Evolutionary conservation across 1,140 invertebrate species (phyloP).

Genomic region (Anoplophora glabripennis): DNA sequence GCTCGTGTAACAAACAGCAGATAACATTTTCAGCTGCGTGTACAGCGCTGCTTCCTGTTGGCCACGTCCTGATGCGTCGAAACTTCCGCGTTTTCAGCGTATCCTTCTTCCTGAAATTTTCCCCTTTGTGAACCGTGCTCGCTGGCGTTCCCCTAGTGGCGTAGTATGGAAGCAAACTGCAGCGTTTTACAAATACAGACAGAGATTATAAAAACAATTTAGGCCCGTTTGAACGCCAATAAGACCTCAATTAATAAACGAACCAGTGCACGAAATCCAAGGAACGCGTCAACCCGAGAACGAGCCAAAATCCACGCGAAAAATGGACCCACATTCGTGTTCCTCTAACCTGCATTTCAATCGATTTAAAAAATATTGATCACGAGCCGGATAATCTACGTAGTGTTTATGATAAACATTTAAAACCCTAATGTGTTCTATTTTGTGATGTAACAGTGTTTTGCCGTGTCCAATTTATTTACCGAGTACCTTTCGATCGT

Average conservation of each 20-base stretch:
- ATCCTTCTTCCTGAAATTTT: constrained; percentile 25
- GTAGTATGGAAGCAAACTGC: constrained; percentile 35
- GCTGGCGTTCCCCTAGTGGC: constrained; percentile 30
- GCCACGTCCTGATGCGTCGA: no score
- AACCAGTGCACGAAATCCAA: constrained; percentile 5
- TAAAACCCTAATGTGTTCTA: constrained; percentile 43
- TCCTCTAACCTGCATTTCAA: constrained; percentile 37
- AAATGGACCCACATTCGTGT: constrained; percentile 13
- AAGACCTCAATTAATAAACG: neutral
- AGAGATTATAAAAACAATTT: constrained; percentile 26
- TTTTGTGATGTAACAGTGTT: constrained; percentile 36
- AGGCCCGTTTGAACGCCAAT: constrained; percentile 7
- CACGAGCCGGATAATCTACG: no score
- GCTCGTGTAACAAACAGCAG: no score
- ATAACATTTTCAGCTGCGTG: no score
- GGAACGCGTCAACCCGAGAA: neutral
- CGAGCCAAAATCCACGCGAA: constrained; percentile 1
- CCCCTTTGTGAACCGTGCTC: constrained; percentile 26
- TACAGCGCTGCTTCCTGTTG: no score
- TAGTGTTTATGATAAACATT: constrained; percentile 28
- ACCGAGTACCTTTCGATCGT: constrained; percentile 30
- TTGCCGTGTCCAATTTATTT: constrained; percentile 25
- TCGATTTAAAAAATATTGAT: constrained; percentile 45
- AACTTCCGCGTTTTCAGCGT: no score
- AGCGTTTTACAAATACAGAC: constrained; percentile 36